Evolutionary conservation across 2,888 invertebrate genomes (phyloP), one percentile per base, ranked within the genome.

Genomic region (Athalia cordata): DNA sequence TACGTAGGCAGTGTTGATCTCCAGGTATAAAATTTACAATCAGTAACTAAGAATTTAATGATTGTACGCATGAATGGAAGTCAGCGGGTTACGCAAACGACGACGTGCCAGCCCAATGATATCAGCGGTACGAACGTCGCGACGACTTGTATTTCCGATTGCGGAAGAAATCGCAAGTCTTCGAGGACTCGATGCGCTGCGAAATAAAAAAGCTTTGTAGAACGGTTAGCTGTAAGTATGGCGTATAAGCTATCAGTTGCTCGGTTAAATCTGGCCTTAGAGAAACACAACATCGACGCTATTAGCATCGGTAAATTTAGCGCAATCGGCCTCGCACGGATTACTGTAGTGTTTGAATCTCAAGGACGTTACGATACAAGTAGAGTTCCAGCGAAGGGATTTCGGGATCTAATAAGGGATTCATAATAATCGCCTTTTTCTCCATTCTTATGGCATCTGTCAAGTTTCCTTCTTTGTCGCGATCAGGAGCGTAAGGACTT

Each of bases 271-370:
- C 68, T 68, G 55, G 68, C 68, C 52, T 68, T 68, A 68, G 52
- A 50, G 55, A 52, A 55, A 15, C 47, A 55, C 55, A 68, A 68
- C 68, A 68, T 68, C 68, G 68, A 15, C 68, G 50, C 52, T 55
- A 55, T 68, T 68, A 68, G 68, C 29, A 68, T 55, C 55, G 55
- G 68, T 68, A 68, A 68, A 68, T 68, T 68, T 68, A 68, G 68
- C 68, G 43, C 68, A 68, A 68, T 68, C 52, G 68, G 52, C 13
- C 65, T 68, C 50, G 55, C 15, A 47, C 15, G 50, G 68, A 68
- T 50, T 68, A 68, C 29, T 68, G 52, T 55, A 43, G 55, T 29
- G 68, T 55, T 52, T 52, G 55, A 55, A 47, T 29, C 52, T 68
- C 68, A 68, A 68, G 68, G 68, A 68, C 55, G 68, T 50, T 50